phyloP scores from a whole-genome alignment of 1,140 invertebrate species.

The Drosophila tani region DNA sequence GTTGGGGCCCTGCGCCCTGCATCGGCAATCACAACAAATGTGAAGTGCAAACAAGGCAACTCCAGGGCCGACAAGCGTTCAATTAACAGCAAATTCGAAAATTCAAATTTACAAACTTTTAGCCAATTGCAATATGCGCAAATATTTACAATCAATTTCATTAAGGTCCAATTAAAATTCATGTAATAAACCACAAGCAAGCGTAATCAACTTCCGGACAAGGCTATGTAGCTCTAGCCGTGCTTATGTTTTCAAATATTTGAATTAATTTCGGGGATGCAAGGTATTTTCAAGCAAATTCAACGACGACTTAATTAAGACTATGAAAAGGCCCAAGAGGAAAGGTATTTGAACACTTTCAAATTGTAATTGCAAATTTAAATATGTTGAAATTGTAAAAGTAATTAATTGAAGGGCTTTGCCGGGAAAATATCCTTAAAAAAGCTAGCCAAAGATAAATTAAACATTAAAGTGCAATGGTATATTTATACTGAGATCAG shows the following conservation, averaged over 20 bases:
- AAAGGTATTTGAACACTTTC: neutral
- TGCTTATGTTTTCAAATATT: conserved; percentile 10
- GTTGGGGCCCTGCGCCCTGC: conserved; percentile 4
- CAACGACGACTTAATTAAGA: conserved; percentile 13
- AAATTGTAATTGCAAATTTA: neutral
- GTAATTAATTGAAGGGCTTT: neutral
- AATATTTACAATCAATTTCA: conserved; percentile 50
- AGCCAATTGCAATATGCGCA: conserved; percentile 35
- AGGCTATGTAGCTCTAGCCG: neutral
- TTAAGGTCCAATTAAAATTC: conserved; percentile 47
- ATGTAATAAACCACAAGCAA: conserved; percentile 42
- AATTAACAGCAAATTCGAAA: conserved; percentile 53
- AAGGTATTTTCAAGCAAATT: neutral
- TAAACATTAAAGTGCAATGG: neutral
- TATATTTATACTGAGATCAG: neutral
- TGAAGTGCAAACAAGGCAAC: conserved; percentile 37
- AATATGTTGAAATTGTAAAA: neutral
- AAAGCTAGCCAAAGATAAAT: no score
- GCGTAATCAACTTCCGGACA: conserved; percentile 5
- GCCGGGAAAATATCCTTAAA: no score
- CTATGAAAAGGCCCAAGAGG: neutral
- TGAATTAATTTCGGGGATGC: conserved; percentile 1
- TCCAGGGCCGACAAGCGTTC: conserved; percentile 13
- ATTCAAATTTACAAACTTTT: conserved; percentile 41
- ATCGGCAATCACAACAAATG: conserved; percentile 25